These are phyloP conservation scores for Ramphastos sulfuratus DNA, from an alignment of 2,113 vertebrate species.

Conservation along the genomic window DNA sequence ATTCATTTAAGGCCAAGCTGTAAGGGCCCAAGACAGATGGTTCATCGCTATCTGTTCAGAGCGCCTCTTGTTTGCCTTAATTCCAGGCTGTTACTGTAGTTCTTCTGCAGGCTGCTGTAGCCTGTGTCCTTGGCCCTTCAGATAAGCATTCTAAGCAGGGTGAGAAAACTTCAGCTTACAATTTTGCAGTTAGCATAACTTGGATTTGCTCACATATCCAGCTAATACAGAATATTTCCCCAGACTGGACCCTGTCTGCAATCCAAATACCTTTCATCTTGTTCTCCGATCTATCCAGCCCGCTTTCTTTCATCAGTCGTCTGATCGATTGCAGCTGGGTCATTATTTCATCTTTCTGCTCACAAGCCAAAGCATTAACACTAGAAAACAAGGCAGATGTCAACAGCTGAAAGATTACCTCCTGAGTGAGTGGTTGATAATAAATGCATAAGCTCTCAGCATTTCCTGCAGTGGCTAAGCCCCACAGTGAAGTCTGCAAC, in stretches of 20 bases:
- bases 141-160: too few relatives aligned
- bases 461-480: background rate
- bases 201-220: too few relatives aligned
- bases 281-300: constrained; percentile 83
- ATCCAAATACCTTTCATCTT: constrained; percentile 73
- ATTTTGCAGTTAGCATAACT: too few relatives aligned
- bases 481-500: background rate
- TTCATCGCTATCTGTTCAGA: too few relatives aligned
- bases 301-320: constrained; percentile 89
- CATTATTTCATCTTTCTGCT: constrained; percentile 93
- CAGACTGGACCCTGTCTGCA: background rate
- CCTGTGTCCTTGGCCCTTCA: too few relatives aligned
- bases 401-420: background rate
- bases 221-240: too few relatives aligned
- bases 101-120: too few relatives aligned
- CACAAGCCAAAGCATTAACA: constrained; percentile 87
- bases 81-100: too few relatives aligned
- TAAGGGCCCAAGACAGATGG: too few relatives aligned
- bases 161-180: too few relatives aligned
- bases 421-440: background rate
- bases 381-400: constrained; percentile 58
- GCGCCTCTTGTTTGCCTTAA: too few relatives aligned
- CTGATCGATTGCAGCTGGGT: constrained; percentile 88
- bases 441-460: background rate
- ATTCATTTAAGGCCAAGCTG: too few relatives aligned